phyloP scores from a whole-genome alignment of 2,113 vertebrate species.

The Nibea coibor region DNA sequence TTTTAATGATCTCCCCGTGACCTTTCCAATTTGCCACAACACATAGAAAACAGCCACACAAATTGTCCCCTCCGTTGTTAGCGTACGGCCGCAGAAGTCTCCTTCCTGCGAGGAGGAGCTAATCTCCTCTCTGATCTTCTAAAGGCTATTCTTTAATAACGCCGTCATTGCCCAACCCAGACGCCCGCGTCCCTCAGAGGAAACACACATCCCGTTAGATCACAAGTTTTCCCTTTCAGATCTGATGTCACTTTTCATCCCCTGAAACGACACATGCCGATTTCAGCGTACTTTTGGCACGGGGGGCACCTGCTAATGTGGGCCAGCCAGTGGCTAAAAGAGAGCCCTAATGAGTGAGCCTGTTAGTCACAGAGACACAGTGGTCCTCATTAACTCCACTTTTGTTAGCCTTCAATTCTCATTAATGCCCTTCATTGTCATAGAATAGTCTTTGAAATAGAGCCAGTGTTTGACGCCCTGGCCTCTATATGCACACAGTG shows the following conservation, averaged over 20 bases:
- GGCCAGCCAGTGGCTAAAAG: slow-evolving; percentile 37
- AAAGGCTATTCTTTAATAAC: slow-evolving; percentile 8
- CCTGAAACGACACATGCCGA: slow-evolving; percentile 3
- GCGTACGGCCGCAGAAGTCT: not conserved
- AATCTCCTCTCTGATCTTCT: slow-evolving; percentile 21
- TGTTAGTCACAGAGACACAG: slow-evolving; percentile 6
- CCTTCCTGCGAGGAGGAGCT: not conserved
- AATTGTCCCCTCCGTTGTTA: not conserved
- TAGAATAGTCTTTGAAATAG: not conserved
- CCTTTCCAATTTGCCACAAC: not conserved
- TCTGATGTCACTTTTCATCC: slow-evolving; percentile 49
- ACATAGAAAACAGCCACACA: not conserved
- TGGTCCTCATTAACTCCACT: slow-evolving; percentile 51
- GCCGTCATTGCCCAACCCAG: not conserved
- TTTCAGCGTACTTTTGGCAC: slow-evolving; percentile 8
- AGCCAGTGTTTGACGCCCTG: not conserved
- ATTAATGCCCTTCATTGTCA: slow-evolving; percentile 44
- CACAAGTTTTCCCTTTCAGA: slow-evolving; percentile 11
- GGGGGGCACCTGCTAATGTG: slow-evolving; percentile 33
- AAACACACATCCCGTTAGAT: slow-evolving; percentile 29
- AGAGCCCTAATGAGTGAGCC: slow-evolving; percentile 34
- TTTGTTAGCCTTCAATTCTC: slow-evolving; percentile 55
- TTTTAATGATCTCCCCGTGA: slow-evolving; percentile 20
- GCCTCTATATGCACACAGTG: not conserved
- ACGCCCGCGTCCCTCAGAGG: not conserved